A percentile compares a stretch with the other conserved stretches of the same genome.
phyloP scores from a whole-genome alignment of 2,888 invertebrate genomes.

The Hypena proboscidalis region DNA sequence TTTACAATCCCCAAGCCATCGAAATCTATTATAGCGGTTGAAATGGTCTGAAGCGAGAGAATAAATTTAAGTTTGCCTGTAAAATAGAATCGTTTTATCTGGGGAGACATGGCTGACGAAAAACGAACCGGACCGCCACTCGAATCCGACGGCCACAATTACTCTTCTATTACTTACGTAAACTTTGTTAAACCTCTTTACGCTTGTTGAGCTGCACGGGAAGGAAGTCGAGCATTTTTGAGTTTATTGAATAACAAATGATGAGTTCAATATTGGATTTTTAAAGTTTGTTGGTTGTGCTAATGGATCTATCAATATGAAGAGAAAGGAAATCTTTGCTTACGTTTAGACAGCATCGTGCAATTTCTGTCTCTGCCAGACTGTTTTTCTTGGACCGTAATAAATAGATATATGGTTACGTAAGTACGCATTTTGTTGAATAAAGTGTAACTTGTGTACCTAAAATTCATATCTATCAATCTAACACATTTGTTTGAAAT shows the following conservation, averaged over 20 bases:
- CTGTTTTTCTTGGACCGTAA: no score
- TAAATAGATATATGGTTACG: no score
- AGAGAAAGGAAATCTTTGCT: no score
- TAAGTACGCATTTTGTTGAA: no score
- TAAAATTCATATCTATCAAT: no score
- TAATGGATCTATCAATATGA: no score
- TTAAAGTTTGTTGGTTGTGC: no score
- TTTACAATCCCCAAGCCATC: conserved; percentile 35
- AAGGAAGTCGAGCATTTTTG: conserved; percentile 1
- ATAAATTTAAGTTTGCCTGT: conserved; percentile 53
- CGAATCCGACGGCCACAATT: conserved; percentile 51
- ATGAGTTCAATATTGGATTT: conserved; percentile 2
- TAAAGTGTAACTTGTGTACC: no score
- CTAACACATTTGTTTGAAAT: no score
- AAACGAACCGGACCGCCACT: conserved; percentile 41
- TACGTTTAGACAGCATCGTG: no score
- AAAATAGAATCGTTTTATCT: conserved; percentile 55
- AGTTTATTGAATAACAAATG: conserved; percentile 7
- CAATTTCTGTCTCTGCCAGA: no score
- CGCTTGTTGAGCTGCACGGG: conserved; percentile 17
- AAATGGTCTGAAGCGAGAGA: conserved; percentile 34
- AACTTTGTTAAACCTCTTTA: conserved; percentile 46
- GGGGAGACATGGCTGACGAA: conserved; percentile 43
- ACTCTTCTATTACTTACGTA: conserved; percentile 54
- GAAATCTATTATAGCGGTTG: conserved; percentile 45